Conservation (phyloP, 2,113 vertebrate species). For the Etheostoma cragini region DNA sequence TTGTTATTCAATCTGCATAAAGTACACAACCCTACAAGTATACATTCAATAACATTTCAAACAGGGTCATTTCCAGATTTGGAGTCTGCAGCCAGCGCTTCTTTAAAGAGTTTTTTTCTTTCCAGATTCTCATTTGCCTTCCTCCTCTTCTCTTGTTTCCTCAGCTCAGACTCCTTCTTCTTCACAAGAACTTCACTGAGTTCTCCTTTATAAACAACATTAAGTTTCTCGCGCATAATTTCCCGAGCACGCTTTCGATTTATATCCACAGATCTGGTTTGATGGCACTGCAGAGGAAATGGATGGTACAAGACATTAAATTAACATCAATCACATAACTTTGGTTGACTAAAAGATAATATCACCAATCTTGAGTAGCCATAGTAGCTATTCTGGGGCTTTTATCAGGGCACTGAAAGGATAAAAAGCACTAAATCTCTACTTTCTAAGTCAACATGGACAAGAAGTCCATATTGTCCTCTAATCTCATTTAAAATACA, state of each 20-base stretch:
- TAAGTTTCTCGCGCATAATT: constrained; percentile 92
- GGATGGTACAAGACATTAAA: constrained; percentile 1
- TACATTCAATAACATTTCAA: constrained; percentile 31
- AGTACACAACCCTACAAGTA: background rate
- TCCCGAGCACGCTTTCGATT: constrained; percentile 92
- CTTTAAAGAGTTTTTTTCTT: constrained; percentile 89
- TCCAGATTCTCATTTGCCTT: constrained; percentile 89
- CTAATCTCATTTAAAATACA: background rate
- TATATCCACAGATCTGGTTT: constrained; percentile 91
- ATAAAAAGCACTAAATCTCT: constrained; percentile 4
- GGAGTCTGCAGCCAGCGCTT: constrained; percentile 66
- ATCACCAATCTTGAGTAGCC: no score
- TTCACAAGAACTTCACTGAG: constrained; percentile 86
- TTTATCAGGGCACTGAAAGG: background rate
- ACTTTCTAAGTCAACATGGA: background rate
- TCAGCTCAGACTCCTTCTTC: constrained; percentile 84
- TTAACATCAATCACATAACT: background rate
- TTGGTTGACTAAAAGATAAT: background rate
- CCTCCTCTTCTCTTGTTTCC: constrained; percentile 89
- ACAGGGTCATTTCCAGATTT: constrained; percentile 58
- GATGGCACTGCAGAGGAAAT: constrained; percentile 89
- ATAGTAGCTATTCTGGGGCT: background rate
- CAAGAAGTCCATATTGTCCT: background rate
- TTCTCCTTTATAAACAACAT: constrained; percentile 89
- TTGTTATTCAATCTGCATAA: background rate